phyloP scores from a whole-genome alignment of 35 echinoderm and acorn worm species.

The Ophiothrix spiculata region DNA sequence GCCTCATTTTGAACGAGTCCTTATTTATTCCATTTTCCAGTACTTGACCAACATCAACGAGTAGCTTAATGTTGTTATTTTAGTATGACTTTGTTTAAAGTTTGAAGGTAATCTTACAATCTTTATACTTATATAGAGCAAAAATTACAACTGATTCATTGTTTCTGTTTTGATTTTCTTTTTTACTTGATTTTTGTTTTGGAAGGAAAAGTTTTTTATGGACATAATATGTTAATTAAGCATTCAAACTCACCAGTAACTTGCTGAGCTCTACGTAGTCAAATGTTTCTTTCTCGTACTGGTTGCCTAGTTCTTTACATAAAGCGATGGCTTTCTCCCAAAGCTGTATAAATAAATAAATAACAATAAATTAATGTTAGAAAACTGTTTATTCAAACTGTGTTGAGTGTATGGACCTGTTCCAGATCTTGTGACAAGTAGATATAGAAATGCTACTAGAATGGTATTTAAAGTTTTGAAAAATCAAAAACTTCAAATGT shows the following conservation, averaged over 20 bases:
- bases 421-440: no score
- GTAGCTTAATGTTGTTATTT: no score
- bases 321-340: slow-evolving; percentile 91
- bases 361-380: no score
- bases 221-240: neutral
- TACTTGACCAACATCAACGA: no score
- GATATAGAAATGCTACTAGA: no score
- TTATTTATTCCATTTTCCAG: no score
- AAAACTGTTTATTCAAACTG: no score
- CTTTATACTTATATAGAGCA: neutral
- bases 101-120: neutral
- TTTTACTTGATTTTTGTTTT: neutral
- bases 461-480: no score
- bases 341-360: no score
- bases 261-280: slow-evolving; percentile 92
- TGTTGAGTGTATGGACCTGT: no score
- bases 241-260: slow-evolving; percentile 57
- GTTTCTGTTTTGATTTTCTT: neutral
- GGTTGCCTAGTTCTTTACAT: slow-evolving; percentile 87
- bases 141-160: neutral
- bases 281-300: slow-evolving; percentile 91
- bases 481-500: no score
- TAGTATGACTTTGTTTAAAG: neutral
- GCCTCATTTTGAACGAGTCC: no score
- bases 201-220: neutral